These are phyloP conservation scores for Platyscapa corneri DNA, from an alignment of 1,140 invertebrate genomes.

Conservation along the genomic window DNA sequence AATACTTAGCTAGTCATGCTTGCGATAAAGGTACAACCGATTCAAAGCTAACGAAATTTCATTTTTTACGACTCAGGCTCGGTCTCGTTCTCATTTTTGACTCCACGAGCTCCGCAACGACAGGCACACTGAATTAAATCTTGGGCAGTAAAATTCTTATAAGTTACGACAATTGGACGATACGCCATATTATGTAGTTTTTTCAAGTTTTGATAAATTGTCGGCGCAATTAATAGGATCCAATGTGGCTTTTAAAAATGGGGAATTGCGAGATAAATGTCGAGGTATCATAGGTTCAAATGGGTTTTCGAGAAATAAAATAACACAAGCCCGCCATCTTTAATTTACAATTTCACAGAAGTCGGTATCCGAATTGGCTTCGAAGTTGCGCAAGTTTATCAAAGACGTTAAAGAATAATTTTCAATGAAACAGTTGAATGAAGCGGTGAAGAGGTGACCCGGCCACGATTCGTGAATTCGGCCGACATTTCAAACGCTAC, in stretches of 20 bases:
- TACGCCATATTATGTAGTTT: not conserved
- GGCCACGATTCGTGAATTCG: not conserved
- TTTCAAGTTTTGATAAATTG: not conserved
- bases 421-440: not conserved
- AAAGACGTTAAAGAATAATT: not conserved
- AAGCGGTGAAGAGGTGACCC: not conserved
- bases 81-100: not conserved
- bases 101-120: too few relatives aligned
- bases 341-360: slow-evolving; percentile 16
- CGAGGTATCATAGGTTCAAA: not conserved
- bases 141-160: not conserved
- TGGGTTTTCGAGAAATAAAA: not conserved
- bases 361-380: not conserved
- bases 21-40: too few relatives aligned
- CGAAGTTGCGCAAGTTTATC: not conserved
- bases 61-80: too few relatives aligned
- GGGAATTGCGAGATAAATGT: not conserved
- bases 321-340: not conserved
- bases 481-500: not conserved
- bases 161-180: not conserved
- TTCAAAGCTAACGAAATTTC: too few relatives aligned
- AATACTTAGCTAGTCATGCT: not conserved
- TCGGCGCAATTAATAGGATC: not conserved
- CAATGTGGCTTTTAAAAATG: not conserved
- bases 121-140: not conserved